Percentiles rank a stretch among this genome's conserved stretches.
phyloP scores from a whole-genome alignment of 1,140 invertebrate species.

The Ectropis grisescens region DNA sequence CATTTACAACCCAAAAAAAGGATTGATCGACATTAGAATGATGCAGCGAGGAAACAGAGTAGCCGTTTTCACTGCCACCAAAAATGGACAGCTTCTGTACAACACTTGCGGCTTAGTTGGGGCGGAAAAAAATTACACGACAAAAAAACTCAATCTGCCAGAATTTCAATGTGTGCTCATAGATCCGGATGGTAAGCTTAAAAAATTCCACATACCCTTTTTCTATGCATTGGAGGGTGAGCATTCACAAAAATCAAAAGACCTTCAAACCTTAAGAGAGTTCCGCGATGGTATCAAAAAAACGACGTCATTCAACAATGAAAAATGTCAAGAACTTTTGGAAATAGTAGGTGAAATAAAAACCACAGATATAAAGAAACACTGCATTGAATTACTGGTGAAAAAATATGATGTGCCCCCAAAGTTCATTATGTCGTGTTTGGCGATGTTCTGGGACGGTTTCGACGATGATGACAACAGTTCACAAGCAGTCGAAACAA shows the following conservation, averaged over 20 bases:
- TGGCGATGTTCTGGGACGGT: slow-evolving; percentile 64
- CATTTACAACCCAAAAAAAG: slow-evolving; percentile 59
- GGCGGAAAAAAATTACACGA: slow-evolving; percentile 52
- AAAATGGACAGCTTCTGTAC: slow-evolving; percentile 84
- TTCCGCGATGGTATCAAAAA: slow-evolving; percentile 78
- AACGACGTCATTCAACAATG: slow-evolving; percentile 45
- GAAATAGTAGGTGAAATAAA: slow-evolving; percentile 76
- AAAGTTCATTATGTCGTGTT: slow-evolving; percentile 68
- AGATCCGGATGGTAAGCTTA: slow-evolving; percentile 84
- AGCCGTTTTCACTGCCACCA: slow-evolving; percentile 90
- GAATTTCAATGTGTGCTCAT: slow-evolving; percentile 84
- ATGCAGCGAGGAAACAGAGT: slow-evolving; percentile 88
- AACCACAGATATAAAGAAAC: slow-evolving; percentile 79
- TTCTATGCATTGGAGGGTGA: slow-evolving; percentile 91
- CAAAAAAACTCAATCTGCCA: slow-evolving; percentile 69
- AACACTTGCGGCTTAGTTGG: slow-evolving; percentile 86
- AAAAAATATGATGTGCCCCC: slow-evolving; percentile 73
- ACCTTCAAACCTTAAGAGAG: slow-evolving; percentile 88
- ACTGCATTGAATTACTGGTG: slow-evolving; percentile 80
- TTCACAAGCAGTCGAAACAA: slow-evolving; percentile 31
- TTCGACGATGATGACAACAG: slow-evolving; percentile 18
- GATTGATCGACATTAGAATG: slow-evolving; percentile 50
- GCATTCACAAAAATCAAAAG: slow-evolving; percentile 87
- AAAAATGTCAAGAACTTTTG: slow-evolving; percentile 66
- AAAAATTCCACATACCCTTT: slow-evolving; percentile 89